Evolutionary conservation across 2,888 invertebrate species (phyloP).

Genomic region (Ennomos quercinarius): DNA sequence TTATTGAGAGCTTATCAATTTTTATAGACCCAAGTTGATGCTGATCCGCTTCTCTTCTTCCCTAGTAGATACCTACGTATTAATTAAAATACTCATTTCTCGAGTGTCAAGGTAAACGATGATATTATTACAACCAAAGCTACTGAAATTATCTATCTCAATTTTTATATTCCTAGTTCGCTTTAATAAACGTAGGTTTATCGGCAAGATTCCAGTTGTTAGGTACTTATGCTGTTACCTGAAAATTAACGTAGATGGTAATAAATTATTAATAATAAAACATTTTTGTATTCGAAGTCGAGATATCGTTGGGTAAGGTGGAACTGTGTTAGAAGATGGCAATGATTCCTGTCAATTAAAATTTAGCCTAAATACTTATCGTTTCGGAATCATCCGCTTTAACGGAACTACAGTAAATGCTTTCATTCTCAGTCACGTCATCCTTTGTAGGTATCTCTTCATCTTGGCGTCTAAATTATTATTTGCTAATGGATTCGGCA

Average conservation of each 20-base stretch:
- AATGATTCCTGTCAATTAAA: slow-evolving; percentile 62
- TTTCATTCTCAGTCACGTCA: slow-evolving; percentile 32
- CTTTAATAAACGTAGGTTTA: slow-evolving; percentile 78
- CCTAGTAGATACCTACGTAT: slow-evolving; percentile 57
- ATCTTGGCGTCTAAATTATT: slow-evolving; percentile 23
- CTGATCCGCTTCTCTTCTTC: slow-evolving; percentile 48
- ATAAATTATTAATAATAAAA: slow-evolving; percentile 54
- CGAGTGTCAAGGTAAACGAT: slow-evolving; percentile 55
- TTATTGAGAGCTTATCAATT: too few relatives aligned
- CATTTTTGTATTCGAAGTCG: slow-evolving; percentile 59
- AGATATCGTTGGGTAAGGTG: slow-evolving; percentile 76
- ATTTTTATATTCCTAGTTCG: slow-evolving; percentile 82
- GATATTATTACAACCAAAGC: slow-evolving; percentile 82
- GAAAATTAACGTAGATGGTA: slow-evolving; percentile 73
- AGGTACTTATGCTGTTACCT: slow-evolving; percentile 72
- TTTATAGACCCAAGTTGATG: slow-evolving; percentile 49
- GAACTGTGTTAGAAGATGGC: slow-evolving; percentile 77
- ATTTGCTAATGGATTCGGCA: too few relatives aligned
- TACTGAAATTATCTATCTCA: slow-evolving; percentile 84
- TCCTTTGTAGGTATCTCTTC: slow-evolving; percentile 53
- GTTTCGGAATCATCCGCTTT: slow-evolving; percentile 57
- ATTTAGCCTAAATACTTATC: slow-evolving; percentile 62
- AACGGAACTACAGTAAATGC: slow-evolving; percentile 27
- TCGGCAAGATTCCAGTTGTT: slow-evolving; percentile 82
- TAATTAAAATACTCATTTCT: slow-evolving; percentile 66